These are phyloP conservation scores for Contarinia nasturtii DNA, from an alignment of 1,140 invertebrate species.

Conservation along the genomic window DNA sequence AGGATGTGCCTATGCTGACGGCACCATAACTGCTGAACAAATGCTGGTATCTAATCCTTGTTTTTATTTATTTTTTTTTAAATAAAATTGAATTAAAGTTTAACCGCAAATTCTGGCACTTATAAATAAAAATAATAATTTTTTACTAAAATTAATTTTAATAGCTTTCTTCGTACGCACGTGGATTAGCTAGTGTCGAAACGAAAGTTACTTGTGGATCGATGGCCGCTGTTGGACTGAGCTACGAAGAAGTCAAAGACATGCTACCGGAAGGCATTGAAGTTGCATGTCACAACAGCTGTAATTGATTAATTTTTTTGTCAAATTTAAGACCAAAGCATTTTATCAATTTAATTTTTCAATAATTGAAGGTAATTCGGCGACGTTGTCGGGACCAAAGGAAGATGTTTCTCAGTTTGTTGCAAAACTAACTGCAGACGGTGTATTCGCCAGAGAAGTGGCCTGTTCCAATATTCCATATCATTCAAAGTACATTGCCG, in stretches of 20 bases:
- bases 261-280: slow-evolving; percentile 47
- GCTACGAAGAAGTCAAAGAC: slow-evolving; percentile 34
- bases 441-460: slow-evolving; percentile 67
- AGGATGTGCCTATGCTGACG: slow-evolving; percentile 81
- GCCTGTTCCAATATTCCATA: slow-evolving; percentile 68
- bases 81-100: no score
- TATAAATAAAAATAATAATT: no score
- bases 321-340: no score
- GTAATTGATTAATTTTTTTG: no score
- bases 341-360: no score
- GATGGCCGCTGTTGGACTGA: slow-evolving; percentile 62
- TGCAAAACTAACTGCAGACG: no score
- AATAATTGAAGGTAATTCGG: slow-evolving; percentile 60
- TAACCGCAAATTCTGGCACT: no score
- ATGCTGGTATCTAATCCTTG: no score
- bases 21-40: slow-evolving; percentile 63
- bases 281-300: slow-evolving; percentile 73
- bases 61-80: no score
- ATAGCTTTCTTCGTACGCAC: slow-evolving; percentile 74
- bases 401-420: slow-evolving; percentile 50
- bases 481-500: slow-evolving; percentile 60
- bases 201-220: slow-evolving; percentile 55
- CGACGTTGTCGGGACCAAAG: slow-evolving; percentile 68
- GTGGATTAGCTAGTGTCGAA: slow-evolving; percentile 67
- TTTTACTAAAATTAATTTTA: no score